Evolutionary conservation across 2,113 vertebrate genomes (phyloP).

Genomic region (Sturnira hondurensis): DNA sequence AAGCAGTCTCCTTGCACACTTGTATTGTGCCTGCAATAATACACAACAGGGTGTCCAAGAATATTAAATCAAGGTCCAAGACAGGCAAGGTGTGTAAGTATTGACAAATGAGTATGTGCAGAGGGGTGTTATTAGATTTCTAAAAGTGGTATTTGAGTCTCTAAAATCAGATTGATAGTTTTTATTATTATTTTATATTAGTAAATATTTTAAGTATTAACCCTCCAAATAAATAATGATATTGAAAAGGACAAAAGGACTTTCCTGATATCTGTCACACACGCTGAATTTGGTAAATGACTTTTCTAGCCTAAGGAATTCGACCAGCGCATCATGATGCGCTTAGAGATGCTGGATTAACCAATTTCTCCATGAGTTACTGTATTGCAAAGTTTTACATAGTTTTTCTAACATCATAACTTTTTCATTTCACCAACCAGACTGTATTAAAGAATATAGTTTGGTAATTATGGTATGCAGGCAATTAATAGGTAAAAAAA

Average conservation of each 20-base stretch:
- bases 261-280: neutral
- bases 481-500: neutral
- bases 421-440: neutral
- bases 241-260: neutral
- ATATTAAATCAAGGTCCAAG: neutral
- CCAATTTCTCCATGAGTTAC: neutral
- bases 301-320: neutral
- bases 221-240: neutral
- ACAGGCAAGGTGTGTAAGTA: neutral
- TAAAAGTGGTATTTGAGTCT: neutral
- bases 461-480: neutral
- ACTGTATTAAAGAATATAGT: neutral
- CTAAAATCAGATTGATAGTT: neutral
- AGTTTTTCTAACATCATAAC: neutral
- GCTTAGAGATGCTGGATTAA: neutral
- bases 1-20: neutral
- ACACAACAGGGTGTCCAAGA: neutral
- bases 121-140: neutral
- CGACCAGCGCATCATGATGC: neutral
- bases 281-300: neutral
- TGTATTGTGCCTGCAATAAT: slow-evolving; percentile 36
- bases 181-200: neutral
- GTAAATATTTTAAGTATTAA: neutral
- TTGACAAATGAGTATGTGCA: neutral
- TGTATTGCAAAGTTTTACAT: neutral